Conservation (phyloP, 2,797 vertebrate genomes). For the Etheostoma nigrum region DNA sequence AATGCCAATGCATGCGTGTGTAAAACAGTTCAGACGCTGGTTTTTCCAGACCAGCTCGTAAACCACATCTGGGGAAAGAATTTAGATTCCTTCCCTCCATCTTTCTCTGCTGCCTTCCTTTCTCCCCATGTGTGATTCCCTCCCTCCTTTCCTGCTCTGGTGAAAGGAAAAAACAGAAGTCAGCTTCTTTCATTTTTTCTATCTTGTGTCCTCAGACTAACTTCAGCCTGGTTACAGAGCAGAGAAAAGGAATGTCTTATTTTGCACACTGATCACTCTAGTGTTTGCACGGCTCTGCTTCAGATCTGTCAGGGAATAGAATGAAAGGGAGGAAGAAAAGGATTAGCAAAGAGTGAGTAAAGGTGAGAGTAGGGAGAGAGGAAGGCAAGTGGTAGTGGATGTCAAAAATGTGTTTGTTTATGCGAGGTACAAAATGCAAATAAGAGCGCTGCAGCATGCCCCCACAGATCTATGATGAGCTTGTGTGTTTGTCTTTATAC, state of each 20-base stretch:
- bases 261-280: slow-evolving; percentile 65
- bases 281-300: slow-evolving; percentile 50
- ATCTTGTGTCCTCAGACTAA: slow-evolving; percentile 74
- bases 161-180: slow-evolving; percentile 68
- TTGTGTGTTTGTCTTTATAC: slow-evolving; percentile 54
- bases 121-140: slow-evolving; percentile 66
- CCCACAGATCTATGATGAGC: slow-evolving; percentile 55
- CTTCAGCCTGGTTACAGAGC: slow-evolving; percentile 73
- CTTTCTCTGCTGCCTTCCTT: slow-evolving; percentile 72
- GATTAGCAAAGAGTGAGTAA: slow-evolving; percentile 48
- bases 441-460: slow-evolving; percentile 50
- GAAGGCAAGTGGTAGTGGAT: slow-evolving; percentile 18
- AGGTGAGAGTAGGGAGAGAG: slow-evolving; percentile 30
- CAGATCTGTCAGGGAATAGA: slow-evolving; percentile 46
- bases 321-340: slow-evolving; percentile 27
- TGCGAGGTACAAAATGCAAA: slow-evolving; percentile 64
- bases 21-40: slow-evolving; percentile 79
- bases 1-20: slow-evolving; percentile 73
- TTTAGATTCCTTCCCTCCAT: slow-evolving; percentile 83
- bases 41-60: slow-evolving; percentile 85
- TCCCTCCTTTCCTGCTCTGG: slow-evolving; percentile 63
- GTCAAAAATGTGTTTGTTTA: slow-evolving; percentile 56
- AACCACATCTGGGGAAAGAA: slow-evolving; percentile 86
- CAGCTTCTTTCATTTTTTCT: slow-evolving; percentile 71
- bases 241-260: slow-evolving; percentile 71